Conservation (phyloP, 2,888 invertebrate species). For the Leucophenga montana region DNA sequence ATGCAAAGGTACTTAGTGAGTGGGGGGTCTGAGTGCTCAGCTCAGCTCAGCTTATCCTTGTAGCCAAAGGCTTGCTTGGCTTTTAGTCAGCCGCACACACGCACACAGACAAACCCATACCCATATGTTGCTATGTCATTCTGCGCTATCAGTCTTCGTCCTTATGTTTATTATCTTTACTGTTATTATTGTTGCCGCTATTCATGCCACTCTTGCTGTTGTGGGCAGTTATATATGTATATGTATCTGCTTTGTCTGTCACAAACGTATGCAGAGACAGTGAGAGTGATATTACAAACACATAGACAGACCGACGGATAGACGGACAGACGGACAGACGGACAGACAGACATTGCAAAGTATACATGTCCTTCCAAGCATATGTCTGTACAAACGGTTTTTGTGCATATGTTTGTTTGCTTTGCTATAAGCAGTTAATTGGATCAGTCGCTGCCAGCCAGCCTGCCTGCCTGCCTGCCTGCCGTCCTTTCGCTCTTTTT, state of each 20-base stretch:
- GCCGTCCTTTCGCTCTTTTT: neutral
- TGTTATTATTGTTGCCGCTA: constrained; percentile 26
- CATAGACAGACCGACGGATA: constrained; percentile 26
- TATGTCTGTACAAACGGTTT: constrained; percentile 42
- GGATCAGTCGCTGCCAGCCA: constrained; percentile 53
- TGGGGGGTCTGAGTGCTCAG: neutral
- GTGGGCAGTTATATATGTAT: constrained; percentile 8
- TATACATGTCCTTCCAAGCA: neutral
- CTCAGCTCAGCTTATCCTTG: constrained; percentile 11
- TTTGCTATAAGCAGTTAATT: constrained; percentile 64
- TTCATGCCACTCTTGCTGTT: constrained; percentile 24
- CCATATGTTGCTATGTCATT: neutral
- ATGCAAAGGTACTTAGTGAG: too few relatives aligned
- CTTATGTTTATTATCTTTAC: constrained; percentile 53
- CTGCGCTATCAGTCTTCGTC: neutral
- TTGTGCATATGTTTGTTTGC: constrained; percentile 58
- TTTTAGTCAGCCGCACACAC: neutral
- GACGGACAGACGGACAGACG: too few relatives aligned
- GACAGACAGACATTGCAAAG: too few relatives aligned
- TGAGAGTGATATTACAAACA: neutral
- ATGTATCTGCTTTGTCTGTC: neutral
- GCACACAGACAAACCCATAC: neutral
- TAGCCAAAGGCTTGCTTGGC: neutral
- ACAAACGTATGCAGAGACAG: too few relatives aligned
- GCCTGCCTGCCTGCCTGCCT: neutral